Base-by-base conservation (phyloP, 2,888 invertebrate genomes). In the Drosophila parthenogenetica region DNA sequence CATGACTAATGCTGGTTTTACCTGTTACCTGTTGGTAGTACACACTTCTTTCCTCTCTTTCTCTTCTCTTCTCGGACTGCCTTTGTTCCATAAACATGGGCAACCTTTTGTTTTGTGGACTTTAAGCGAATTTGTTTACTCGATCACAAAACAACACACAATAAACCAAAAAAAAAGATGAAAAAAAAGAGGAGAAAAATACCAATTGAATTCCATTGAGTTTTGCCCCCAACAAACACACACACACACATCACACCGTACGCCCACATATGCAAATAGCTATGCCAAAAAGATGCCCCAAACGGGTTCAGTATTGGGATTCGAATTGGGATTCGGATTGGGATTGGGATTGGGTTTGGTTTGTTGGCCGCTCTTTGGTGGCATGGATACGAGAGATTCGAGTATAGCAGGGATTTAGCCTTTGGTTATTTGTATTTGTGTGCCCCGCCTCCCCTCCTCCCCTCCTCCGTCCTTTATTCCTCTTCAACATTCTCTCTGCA, bases 181-280 rank as follows among this genome's bases (percentile, higher is more conserved):
- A 25, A 39, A 63, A 29, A 32, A 39, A 50, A 16, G 17, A 53
- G 39, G 13, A 58, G 68, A 49, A 72, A 75, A 86, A 64, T 64
- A 54, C 71, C 81, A 82, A 89, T 82, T 83, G 81, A 89, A 89
- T 87, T 89, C 89, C 59, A 87, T 89, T 77, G 84, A 80, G 69
- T 87, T 88, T 73, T 53, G 51, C 43, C 40, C 51, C 69, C 58
- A 54, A 59, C 49, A 13, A 25, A 19, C 32, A 50, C 51, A 42
- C 51, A 13, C n/a, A n/a, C n/a, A n/a, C n/a, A 42, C 67, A 68
- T 32, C 69, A 69, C 54, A 62, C 69, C 72, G n/a, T n/a, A n/a
- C 84, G 45, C 86, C 77, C 87, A 69, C 77, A 81, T 89, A 89
- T 89, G 87, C 84, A 89, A 89, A 82, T 89, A 84, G 39, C 70